These are phyloP conservation scores for Acestrorhynchus altus DNA, from an alignment of 2,797 vertebrate species.

Conservation along the genomic window DNA sequence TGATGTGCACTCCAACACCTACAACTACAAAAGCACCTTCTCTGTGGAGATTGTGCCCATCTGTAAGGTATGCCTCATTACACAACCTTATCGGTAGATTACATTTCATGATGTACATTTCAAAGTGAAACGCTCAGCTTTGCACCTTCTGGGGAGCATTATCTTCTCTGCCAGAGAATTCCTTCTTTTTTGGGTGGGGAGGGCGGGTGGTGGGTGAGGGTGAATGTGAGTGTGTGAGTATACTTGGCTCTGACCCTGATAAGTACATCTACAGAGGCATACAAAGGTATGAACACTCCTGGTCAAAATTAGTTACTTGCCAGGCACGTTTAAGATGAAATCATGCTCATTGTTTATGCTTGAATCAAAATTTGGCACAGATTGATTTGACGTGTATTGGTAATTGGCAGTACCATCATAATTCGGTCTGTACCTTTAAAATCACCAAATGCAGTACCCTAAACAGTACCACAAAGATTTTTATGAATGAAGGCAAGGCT, in stretches of 20 bases:
- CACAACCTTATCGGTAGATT: neutral
- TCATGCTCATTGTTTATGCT: too few species aligned
- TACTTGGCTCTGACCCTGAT: neutral
- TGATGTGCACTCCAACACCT: slow-evolving; percentile 94
- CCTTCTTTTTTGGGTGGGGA: neutral
- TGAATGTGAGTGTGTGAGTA: neutral
- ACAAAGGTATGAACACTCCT: too few species aligned
- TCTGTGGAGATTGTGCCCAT: slow-evolving; percentile 96
- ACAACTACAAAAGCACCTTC: slow-evolving; percentile 98
- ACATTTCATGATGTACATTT: neutral
- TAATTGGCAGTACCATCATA: too few species aligned
- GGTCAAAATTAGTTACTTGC: too few species aligned
- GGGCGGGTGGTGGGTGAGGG: neutral
- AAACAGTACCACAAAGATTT: too few species aligned
- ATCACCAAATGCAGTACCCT: too few species aligned
- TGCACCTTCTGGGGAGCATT: slow-evolving; percentile 63
- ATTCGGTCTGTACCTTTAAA: too few species aligned
- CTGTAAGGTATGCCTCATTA: slow-evolving; percentile 85
- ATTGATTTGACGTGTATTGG: too few species aligned
- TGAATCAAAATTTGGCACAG: too few species aligned
- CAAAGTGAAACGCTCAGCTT: neutral
- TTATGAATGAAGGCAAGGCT: too few species aligned
- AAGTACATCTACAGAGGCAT: neutral
- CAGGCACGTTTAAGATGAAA: too few species aligned
- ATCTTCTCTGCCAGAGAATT: neutral